A percentile compares a stretch with the other conserved stretches of the same genome.
These are phyloP conservation scores for Encarsia formosa DNA, from an alignment of 2,888 invertebrate species.

Conservation along the genomic window DNA sequence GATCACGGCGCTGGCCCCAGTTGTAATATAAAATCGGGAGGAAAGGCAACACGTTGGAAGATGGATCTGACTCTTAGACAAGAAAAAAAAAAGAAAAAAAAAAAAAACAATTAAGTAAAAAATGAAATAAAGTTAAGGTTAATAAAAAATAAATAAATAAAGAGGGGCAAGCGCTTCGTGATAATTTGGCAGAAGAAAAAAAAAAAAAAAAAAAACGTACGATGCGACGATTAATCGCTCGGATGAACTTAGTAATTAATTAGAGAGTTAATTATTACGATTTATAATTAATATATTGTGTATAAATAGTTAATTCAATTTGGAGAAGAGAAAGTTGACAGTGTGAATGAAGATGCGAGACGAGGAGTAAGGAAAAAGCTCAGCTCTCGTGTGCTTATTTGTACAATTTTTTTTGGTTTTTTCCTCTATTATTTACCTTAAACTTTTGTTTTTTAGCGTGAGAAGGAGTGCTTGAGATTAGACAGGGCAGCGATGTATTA, in stretches of 20 bases:
- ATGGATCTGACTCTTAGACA: constrained; percentile 21
- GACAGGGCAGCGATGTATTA: constrained; percentile 27
- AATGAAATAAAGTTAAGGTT: too few relatives aligned
- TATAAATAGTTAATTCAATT: constrained; percentile 52
- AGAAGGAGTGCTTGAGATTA: constrained; percentile 1
- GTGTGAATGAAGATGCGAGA: constrained; percentile 19
- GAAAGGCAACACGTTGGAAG: constrained; percentile 5
- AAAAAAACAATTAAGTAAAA: too few relatives aligned
- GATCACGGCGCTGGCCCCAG: constrained; percentile 28
- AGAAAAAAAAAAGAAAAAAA: too few relatives aligned
- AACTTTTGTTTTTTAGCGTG: constrained; percentile 31
- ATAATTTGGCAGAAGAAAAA: too few relatives aligned
- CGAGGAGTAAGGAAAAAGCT: constrained; percentile 15
- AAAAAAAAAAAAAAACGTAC: too few relatives aligned
- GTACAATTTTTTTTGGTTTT: too few relatives aligned
- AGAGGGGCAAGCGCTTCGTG: too few relatives aligned
- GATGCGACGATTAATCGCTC: too few relatives aligned
- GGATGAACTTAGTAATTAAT: constrained; percentile 35
- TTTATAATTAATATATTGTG: constrained; percentile 52
- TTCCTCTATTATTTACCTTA: too few relatives aligned
- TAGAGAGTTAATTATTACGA: constrained; percentile 46
- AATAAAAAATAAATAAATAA: too few relatives aligned
- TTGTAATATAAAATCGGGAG: constrained; percentile 30
- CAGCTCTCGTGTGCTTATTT: too few relatives aligned
- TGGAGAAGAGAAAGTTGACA: constrained; percentile 34